phyloP scores from a whole-genome alignment of 2,113 vertebrate genomes.

The Brachypteracias leptosomus region DNA sequence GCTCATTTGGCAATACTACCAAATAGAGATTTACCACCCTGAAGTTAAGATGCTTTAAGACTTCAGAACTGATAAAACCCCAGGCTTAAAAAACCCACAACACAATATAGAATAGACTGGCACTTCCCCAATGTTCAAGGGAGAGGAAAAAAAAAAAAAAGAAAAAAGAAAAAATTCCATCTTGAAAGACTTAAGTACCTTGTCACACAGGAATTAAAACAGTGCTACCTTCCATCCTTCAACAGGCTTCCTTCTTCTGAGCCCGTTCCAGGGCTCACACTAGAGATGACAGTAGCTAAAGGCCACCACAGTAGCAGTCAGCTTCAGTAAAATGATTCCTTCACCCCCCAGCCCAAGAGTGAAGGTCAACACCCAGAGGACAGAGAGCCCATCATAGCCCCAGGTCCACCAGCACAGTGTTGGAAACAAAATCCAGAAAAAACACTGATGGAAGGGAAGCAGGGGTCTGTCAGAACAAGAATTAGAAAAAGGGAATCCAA shows the following conservation, averaged over 20 bases:
- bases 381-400: not conserved
- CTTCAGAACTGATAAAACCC: conserved; percentile 12
- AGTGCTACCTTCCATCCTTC: not conserved
- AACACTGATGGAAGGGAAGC: not conserved
- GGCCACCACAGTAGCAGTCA: not conserved
- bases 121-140: not conserved
- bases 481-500: not conserved
- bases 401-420: accelerated
- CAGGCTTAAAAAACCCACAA: not conserved
- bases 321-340: not conserved
- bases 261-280: not conserved
- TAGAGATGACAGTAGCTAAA: not conserved
- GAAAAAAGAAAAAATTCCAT: too few relatives aligned
- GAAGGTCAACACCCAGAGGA: not conserved
- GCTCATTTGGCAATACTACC: conserved; percentile 19
- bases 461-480: not conserved
- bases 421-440: not conserved
- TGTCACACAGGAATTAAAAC: not conserved
- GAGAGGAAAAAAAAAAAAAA: not conserved
- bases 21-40: conserved; percentile 1
- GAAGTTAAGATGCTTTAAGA: conserved; percentile 37
- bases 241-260: not conserved
- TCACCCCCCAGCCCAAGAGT: not conserved
- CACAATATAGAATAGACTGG: not conserved
- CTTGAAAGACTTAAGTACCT: not conserved